Percentiles rank a stretch among this genome's conserved stretches.
phyloP scores from a whole-genome alignment of 1,140 invertebrate genomes.

The Drosophila pachea region DNA sequence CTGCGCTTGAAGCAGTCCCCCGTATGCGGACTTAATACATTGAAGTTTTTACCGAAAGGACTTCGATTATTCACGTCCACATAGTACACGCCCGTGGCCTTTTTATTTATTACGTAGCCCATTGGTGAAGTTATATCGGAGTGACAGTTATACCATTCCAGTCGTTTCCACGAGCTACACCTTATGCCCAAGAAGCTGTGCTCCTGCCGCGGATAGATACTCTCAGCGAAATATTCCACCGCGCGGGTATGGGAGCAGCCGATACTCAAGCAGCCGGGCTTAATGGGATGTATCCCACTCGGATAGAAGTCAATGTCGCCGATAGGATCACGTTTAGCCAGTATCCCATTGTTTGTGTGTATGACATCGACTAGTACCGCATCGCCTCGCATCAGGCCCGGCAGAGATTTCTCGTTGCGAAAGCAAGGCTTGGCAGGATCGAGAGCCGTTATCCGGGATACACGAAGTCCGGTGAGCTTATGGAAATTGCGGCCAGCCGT shows the following conservation, averaged over 20 bases:
- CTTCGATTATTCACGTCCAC: slow-evolving; percentile 54
- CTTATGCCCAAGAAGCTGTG: slow-evolving; percentile 56
- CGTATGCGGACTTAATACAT: not conserved
- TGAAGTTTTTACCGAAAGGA: slow-evolving; percentile 55
- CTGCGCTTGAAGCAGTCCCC: slow-evolving; percentile 18
- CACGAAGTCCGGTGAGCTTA: slow-evolving; percentile 58
- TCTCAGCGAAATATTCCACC: slow-evolving; percentile 83
- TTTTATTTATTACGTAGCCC: slow-evolving; percentile 55
- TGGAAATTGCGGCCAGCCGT: slow-evolving; percentile 79
- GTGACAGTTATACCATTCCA: slow-evolving; percentile 42
- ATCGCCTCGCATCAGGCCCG: slow-evolving; percentile 80
- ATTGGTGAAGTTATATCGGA: slow-evolving; percentile 39
- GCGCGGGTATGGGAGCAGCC: slow-evolving; percentile 84
- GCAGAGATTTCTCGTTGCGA: slow-evolving; percentile 67
- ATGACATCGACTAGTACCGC: slow-evolving; percentile 85
- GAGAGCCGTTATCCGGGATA: slow-evolving; percentile 83
- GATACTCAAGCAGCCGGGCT: slow-evolving; percentile 80
- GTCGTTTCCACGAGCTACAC: slow-evolving; percentile 54
- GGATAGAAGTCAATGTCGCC: slow-evolving; percentile 89
- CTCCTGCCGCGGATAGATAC: slow-evolving; percentile 79
- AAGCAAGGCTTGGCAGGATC: slow-evolving; percentile 87
- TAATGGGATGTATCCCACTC: slow-evolving; percentile 68
- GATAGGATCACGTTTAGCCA: slow-evolving; percentile 79
- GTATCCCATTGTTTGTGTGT: slow-evolving; percentile 86
- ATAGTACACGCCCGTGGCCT: slow-evolving; percentile 58